Percentiles rank a stretch among this genome's conserved stretches.
phyloP scores from a whole-genome alignment of 2,797 vertebrate genomes.

The Numenius phaeopus region DNA sequence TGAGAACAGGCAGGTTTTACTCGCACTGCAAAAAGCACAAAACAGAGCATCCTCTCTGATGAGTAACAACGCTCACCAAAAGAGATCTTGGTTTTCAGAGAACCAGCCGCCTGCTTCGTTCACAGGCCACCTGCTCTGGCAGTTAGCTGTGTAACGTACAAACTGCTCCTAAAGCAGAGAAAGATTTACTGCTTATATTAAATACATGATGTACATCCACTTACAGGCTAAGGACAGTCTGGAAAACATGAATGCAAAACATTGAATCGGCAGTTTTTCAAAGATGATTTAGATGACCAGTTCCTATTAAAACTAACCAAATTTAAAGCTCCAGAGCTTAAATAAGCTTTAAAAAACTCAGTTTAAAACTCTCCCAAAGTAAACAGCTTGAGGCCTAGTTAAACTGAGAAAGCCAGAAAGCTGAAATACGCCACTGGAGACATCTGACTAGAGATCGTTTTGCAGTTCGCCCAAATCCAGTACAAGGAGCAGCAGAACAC shows the following conservation, averaged over 20 bases:
- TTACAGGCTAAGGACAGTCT: neutral
- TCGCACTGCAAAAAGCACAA: neutral
- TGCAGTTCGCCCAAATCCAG: neutral
- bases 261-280: neutral
- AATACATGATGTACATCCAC: neutral
- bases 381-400: slow-evolving; percentile 1
- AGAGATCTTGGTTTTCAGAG: neutral
- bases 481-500: neutral
- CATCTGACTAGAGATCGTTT: neutral
- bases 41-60: neutral
- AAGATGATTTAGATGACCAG: rapidly evolving
- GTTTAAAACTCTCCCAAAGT: neutral
- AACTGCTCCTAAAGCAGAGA: neutral
- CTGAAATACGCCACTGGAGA: neutral
- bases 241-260: neutral
- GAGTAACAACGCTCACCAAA: neutral
- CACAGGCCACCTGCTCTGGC: slow-evolving; percentile 11
- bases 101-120: neutral
- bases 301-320: neutral
- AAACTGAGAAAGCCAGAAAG: neutral
- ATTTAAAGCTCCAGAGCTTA: neutral
- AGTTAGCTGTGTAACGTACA: neutral
- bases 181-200: neutral
- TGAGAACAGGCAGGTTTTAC: neutral
- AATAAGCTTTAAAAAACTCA: neutral